A percentile compares a stretch with the other conserved stretches of the same genome.
Evolutionary conservation across 2,113 vertebrate species (phyloP).

Genomic region (Cryptomyrus ogoouensis): DNA sequence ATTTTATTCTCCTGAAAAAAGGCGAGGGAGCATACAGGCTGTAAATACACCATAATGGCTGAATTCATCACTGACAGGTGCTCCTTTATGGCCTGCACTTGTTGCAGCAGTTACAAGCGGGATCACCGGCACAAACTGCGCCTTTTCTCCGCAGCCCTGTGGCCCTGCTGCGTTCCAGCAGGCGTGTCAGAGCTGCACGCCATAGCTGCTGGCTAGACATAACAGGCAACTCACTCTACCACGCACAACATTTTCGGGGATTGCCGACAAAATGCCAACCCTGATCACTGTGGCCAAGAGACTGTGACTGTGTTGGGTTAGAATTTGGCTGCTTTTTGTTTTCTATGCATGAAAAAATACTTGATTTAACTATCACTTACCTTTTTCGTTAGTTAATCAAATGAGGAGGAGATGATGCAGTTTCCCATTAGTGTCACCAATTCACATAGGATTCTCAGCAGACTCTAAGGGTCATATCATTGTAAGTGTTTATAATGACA

Average conservation of each 20-base stretch:
- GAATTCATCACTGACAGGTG: constrained; percentile 26
- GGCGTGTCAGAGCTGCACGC: not conserved
- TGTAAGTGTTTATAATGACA: not conserved
- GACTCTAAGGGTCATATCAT: not conserved
- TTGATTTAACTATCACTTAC: not conserved
- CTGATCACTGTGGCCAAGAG: not conserved
- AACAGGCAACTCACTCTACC: not conserved
- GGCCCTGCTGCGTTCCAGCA: not conserved
- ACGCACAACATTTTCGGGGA: not conserved
- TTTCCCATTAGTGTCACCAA: not conserved
- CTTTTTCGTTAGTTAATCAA: not conserved
- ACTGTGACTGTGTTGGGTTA: not conserved
- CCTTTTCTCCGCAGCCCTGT: not conserved
- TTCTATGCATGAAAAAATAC: not conserved
- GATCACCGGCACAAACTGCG: not conserved
- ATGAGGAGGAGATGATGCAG: not conserved
- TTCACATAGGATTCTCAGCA: not conserved
- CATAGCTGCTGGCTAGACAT: not conserved
- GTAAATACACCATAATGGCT: not conserved
- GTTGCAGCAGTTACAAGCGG: not conserved
- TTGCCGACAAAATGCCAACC: not conserved
- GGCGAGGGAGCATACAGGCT: not conserved
- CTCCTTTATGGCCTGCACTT: constrained; percentile 3
- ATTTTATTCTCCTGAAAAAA: not conserved
- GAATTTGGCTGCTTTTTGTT: not conserved